Conservation (phyloP, 2,113 vertebrate species). For the Megaceryle maxima region DNA sequence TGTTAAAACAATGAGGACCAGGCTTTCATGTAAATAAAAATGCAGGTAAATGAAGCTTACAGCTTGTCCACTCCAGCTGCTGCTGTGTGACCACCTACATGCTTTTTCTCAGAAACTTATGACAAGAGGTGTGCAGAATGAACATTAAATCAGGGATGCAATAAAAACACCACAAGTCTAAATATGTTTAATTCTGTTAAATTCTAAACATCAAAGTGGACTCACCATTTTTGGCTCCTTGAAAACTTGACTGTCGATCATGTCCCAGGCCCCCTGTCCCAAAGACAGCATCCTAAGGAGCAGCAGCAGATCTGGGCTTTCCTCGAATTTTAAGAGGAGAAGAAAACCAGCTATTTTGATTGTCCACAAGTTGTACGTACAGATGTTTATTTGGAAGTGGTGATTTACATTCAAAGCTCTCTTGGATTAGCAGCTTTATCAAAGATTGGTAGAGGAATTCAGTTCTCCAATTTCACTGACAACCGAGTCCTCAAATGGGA, state of each 20-base stretch:
- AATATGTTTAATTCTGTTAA: not conserved
- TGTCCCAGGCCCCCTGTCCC: constrained; percentile 97
- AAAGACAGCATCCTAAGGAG: constrained; percentile 92
- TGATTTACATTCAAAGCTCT: not conserved
- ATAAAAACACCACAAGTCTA: not conserved
- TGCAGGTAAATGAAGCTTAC: not conserved
- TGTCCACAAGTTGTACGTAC: not conserved
- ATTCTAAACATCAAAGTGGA: not conserved
- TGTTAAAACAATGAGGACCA: not conserved
- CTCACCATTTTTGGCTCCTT: constrained; percentile 95
- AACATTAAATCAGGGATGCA: not conserved
- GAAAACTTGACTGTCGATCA: constrained; percentile 99
- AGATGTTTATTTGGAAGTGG: not conserved
- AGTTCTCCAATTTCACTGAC: not conserved
- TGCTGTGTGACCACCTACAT: not conserved
- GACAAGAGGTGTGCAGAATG: not conserved
- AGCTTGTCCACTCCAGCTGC: not conserved
- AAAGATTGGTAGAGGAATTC: not conserved
- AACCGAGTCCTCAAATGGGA: not conserved
- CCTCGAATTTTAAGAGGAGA: constrained; percentile 74
- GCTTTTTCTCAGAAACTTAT: not conserved
- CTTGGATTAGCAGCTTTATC: not conserved
- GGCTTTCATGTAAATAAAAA: not conserved
- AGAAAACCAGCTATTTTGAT: not conserved
- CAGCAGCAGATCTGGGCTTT: constrained; percentile 91